Percentiles rank a stretch among this genome's conserved stretches.
phyloP scores from a whole-genome alignment of 1,140 invertebrate species.

The Sminthurides bifidus region DNA sequence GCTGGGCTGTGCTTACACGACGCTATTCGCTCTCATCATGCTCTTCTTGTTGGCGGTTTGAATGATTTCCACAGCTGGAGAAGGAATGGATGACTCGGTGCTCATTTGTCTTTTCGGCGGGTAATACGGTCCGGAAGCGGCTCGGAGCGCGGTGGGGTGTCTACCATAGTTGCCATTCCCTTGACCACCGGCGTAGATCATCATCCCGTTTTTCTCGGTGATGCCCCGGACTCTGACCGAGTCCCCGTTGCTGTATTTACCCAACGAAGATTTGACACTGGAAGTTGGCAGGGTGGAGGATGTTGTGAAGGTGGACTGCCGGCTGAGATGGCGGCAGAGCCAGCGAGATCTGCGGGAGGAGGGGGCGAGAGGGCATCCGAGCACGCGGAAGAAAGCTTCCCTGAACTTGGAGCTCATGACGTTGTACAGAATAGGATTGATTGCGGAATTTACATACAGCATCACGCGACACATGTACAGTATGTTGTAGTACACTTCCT shows the following conservation, averaged over 20 bases:
- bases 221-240: constrained; percentile 18
- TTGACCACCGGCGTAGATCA: constrained; percentile 5
- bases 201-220: constrained; percentile 9
- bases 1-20: constrained; percentile 16
- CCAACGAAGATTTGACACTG: constrained; percentile 20
- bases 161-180: background rate
- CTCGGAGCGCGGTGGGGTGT: constrained; percentile 12
- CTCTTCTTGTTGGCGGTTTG: constrained; percentile 14
- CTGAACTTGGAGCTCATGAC: constrained; percentile 85
- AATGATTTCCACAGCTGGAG: constrained; percentile 1
- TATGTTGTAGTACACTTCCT: constrained; percentile 70
- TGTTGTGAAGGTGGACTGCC: constrained; percentile 34
- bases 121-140: constrained; percentile 24
- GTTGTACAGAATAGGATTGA: constrained; percentile 82
- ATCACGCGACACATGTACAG: constrained; percentile 75
- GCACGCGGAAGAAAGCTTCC: constrained; percentile 53
- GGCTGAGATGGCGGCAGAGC: constrained; percentile 32
- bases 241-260: constrained; percentile 17
- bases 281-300: constrained; percentile 29
- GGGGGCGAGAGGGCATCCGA: constrained; percentile 28
- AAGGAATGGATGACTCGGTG: constrained; percentile 11
- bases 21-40: constrained; percentile 29
- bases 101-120: constrained; percentile 26
- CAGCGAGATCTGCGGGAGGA: constrained; percentile 18
- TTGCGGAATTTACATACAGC: constrained; percentile 76